Percentiles rank a stretch among this genome's conserved stretches.
These are phyloP conservation scores for human (Homo sapiens) DNA, from an alignment of 2,113 vertebrate genomes.

Conservation along the genomic window GRCh38 chr3:65493001-65493500, in stretches of 20 bases:
- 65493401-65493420: not conserved
- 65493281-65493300: not conserved
- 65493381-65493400: not conserved
- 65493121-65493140: not conserved
- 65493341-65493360: not conserved
- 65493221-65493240: not conserved
- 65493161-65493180: not conserved
- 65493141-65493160: not conserved
- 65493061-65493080: no score
- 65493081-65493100: not conserved
- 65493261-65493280: not conserved
- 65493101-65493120: not conserved
- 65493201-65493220: not conserved
- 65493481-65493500: accelerated
- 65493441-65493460: not conserved
- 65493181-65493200: not conserved
- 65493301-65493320: not conserved
- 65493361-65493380: no score
- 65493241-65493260: not conserved
- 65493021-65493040: no score
- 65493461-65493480: not conserved
- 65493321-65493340: not conserved
- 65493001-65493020: no score
- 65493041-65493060: no score
- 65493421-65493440: not conserved